Conservation (phyloP, 2,113 vertebrate genomes). For the Cairina moschata region DNA sequence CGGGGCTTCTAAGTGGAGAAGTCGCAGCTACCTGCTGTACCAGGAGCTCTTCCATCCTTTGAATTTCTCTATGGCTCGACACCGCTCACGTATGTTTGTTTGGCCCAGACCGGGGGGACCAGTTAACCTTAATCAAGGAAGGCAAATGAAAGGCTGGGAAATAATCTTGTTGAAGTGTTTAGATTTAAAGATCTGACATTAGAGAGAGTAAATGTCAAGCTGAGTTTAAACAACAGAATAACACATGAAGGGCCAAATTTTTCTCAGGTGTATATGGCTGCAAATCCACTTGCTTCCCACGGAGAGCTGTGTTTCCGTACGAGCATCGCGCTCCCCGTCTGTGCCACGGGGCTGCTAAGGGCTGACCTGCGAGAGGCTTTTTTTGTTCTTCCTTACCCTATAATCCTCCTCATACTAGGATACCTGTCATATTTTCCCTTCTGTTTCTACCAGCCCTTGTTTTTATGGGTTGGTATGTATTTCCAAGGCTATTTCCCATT, state of each 20-base stretch:
- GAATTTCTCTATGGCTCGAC: not conserved
- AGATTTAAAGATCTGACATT: conserved; percentile 48
- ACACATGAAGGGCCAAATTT: not conserved
- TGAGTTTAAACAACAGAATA: conserved; percentile 29
- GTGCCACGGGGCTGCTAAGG: rapidly evolving
- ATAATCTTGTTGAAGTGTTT: conserved; percentile 3
- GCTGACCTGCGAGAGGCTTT: not conserved
- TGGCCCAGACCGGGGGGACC: conserved; percentile 10
- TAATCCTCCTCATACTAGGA: not conserved
- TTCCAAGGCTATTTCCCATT: too few relatives aligned
- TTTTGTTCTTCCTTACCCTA: not conserved
- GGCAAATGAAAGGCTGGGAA: conserved; percentile 33
- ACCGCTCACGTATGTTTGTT: not conserved
- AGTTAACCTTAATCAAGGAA: conserved; percentile 43
- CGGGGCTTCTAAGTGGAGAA: not conserved
- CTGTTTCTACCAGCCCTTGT: not conserved
- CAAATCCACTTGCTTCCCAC: not conserved
- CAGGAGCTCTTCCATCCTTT: not conserved
- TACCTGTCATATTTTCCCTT: not conserved
- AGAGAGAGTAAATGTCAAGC: conserved; percentile 50
- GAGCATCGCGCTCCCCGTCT: not conserved
- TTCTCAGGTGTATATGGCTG: not conserved
- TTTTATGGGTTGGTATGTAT: not conserved
- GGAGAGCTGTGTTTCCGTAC: not conserved
- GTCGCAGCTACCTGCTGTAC: rapidly evolving